These are phyloP conservation scores for Calyptomena viridis DNA, from an alignment of 2,113 vertebrate species.

Conservation along the genomic window DNA sequence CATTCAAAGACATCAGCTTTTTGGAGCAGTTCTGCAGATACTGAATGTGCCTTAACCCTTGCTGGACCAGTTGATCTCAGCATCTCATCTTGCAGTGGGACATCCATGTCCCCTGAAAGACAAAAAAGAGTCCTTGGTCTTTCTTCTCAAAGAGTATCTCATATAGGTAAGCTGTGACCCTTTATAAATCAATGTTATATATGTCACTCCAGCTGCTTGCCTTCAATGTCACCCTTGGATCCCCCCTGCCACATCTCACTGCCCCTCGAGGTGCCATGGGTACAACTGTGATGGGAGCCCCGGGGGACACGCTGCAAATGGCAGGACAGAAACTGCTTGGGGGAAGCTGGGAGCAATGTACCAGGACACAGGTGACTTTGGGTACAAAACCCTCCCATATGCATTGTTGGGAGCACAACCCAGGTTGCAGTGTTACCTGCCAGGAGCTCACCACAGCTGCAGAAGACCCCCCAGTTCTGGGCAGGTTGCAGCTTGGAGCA, in stretches of 20 bases:
- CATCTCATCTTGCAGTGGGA: background rate
- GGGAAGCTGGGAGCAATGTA: background rate
- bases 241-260: fast-evolving
- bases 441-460: background rate
- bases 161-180: background rate
- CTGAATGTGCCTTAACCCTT: background rate
- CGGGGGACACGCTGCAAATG: fast-evolving
- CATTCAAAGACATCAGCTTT: background rate
- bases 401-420: background rate
- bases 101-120: background rate
- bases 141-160: background rate
- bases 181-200: background rate
- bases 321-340: background rate
- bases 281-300: background rate
- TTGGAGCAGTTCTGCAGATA: background rate
- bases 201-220: background rate
- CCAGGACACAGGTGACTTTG: background rate
- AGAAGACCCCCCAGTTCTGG: background rate
- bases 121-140: fast-evolving
- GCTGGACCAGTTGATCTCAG: background rate
- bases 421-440: background rate
- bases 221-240: background rate
- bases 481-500: background rate
- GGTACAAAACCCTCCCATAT: background rate
- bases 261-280: fast-evolving